A percentile compares a stretch with the other conserved stretches of the same genome.
Evolutionary conservation across 2,113 vertebrate genomes (phyloP).

Genomic region (Aplodontia rufa): DNA sequence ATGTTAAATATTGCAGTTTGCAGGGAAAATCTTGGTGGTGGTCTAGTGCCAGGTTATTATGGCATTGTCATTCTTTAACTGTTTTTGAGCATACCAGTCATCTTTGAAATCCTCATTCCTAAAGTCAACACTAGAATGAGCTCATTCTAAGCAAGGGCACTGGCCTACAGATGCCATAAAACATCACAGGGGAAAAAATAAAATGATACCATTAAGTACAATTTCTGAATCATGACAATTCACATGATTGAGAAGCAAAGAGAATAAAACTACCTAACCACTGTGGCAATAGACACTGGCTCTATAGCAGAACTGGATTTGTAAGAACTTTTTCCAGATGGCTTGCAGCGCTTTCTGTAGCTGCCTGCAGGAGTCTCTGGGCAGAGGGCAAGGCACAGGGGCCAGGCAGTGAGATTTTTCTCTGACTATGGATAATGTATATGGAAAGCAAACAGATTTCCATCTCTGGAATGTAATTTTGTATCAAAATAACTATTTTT

Average conservation of each 20-base stretch:
- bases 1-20: neutral
- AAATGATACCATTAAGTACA: neutral
- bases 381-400: neutral
- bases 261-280: too few species aligned
- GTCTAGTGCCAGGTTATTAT: neutral
- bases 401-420: neutral
- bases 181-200: neutral
- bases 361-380: too few species aligned
- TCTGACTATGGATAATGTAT: neutral
- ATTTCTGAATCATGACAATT: neutral
- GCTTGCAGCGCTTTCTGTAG: neutral
- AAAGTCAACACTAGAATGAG: neutral
- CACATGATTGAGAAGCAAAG: neutral
- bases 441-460: neutral
- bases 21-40: neutral
- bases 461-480: neutral
- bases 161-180: neutral
- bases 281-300: neutral
- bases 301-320: neutral
- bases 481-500: neutral
- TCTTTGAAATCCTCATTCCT: neutral
- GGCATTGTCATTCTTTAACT: neutral
- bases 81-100: neutral
- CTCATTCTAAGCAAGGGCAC: neutral
- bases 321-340: neutral